Evolutionary conservation across 2,888 invertebrate genomes (phyloP).

Genomic region (Tenthredo mesomela): DNA sequence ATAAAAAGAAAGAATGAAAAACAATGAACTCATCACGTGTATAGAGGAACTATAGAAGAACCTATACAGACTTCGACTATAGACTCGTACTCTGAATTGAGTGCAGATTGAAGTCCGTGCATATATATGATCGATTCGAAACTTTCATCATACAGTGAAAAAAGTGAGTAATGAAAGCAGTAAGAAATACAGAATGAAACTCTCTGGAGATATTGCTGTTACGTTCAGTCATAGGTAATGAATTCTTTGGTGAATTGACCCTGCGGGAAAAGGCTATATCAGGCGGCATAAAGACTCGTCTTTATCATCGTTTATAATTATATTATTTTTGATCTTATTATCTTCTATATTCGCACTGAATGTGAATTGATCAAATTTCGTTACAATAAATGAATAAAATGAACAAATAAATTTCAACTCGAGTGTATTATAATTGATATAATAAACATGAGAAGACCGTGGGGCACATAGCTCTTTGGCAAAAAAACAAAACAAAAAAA

Average conservation of each 20-base stretch:
- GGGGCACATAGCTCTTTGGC: constrained; percentile 5
- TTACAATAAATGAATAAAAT: not conserved
- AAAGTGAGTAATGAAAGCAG: not conserved
- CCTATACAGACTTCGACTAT: not conserved
- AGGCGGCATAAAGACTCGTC: not conserved
- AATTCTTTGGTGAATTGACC: constrained; percentile 1
- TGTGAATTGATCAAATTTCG: not conserved
- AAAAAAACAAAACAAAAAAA: too few relatives aligned
- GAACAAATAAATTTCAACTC: not conserved
- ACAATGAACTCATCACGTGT: not conserved
- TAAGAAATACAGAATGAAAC: not conserved
- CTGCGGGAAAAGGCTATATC: not conserved
- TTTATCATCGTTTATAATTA: not conserved
- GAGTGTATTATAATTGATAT: not conserved
- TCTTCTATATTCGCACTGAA: not conserved
- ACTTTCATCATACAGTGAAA: not conserved
- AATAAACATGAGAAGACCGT: not conserved
- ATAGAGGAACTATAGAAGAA: not conserved
- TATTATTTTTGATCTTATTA: not conserved
- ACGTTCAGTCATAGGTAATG: not conserved
- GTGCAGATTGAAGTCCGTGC: not conserved
- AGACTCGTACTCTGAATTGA: not conserved
- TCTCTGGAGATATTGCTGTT: not conserved
- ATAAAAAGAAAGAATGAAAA: not conserved
- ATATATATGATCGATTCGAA: not conserved